Percentiles rank a stretch among this genome's conserved stretches.
Conservation (phyloP, 2,797 vertebrate species). For the Falco peregrinus region DNA sequence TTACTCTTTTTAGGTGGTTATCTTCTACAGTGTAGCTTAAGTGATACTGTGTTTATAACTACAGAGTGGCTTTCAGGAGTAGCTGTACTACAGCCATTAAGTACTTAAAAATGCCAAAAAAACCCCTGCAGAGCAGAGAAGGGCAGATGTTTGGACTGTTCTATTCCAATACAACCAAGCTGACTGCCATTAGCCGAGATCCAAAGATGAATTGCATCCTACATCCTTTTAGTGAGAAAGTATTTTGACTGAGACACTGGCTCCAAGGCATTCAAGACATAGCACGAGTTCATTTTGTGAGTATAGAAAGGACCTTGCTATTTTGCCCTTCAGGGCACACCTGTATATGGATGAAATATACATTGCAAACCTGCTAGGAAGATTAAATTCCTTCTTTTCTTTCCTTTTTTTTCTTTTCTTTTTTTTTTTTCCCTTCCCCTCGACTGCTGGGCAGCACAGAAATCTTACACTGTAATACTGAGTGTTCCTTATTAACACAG, state of each 20-base stretch:
- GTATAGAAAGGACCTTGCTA: neutral
- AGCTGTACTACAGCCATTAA: neutral
- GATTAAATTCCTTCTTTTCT: neutral
- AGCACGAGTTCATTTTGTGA: neutral
- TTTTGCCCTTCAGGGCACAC: neutral
- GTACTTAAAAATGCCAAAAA: neutral
- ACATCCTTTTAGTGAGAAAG: neutral
- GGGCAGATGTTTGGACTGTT: neutral
- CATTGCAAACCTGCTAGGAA: neutral
- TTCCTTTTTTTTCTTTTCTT: too few relatives aligned
- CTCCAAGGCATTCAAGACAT: neutral
- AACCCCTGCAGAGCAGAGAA: neutral
- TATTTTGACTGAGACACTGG: neutral
- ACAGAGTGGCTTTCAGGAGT: neutral
- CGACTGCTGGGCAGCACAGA: neutral
- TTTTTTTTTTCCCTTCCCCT: too few relatives aligned
- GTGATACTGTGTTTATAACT: neutral
- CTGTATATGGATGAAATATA: neutral
- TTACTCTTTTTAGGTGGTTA: constrained; percentile 48
- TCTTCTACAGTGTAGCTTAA: neutral
- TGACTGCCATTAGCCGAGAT: neutral
- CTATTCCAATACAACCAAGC: neutral
- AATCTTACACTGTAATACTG: neutral
- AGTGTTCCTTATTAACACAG: neutral
- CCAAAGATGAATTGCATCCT: neutral